These are phyloP conservation scores for Luperina nickerlii DNA, from an alignment of 2,888 invertebrate species.

Conservation along the genomic window DNA sequence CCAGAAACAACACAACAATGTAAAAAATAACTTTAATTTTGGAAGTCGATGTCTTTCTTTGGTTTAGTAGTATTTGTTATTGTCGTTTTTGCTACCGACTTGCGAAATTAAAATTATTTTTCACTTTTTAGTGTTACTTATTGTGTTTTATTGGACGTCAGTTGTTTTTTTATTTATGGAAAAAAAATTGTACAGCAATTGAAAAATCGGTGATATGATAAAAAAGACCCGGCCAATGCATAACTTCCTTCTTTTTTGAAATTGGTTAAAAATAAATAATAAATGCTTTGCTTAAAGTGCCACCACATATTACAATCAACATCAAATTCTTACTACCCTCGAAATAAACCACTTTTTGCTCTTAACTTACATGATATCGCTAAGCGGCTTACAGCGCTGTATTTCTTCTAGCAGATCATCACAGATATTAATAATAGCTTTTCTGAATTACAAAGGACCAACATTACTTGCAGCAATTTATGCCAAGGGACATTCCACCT, in stretches of 20 bases:
- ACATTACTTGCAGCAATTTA: constrained; percentile 33
- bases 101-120: neutral
- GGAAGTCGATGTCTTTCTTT: neutral
- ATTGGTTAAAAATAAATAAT: no score
- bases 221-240: neutral
- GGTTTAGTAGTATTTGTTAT: neutral
- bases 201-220: no score
- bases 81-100: neutral
- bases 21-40: neutral
- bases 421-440: constrained; percentile 59
- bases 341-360: constrained; percentile 9
- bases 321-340: neutral
- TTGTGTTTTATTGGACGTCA: no score
- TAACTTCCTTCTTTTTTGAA: neutral
- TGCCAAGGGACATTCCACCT: constrained; percentile 18
- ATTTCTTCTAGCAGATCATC: constrained; percentile 48
- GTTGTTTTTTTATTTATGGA: no score
- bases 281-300: neutral
- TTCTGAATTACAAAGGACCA: constrained; percentile 39
- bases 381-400: constrained; percentile 44
- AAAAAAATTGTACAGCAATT: neutral
- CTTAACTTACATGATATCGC: constrained; percentile 21
- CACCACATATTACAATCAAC: neutral
- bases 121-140: neutral
- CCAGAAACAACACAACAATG: neutral